Percentiles rank a stretch among this genome's conserved stretches.
phyloP scores from a whole-genome alignment of 2,797 vertebrate species.

The Premnoplex brunnescens region DNA sequence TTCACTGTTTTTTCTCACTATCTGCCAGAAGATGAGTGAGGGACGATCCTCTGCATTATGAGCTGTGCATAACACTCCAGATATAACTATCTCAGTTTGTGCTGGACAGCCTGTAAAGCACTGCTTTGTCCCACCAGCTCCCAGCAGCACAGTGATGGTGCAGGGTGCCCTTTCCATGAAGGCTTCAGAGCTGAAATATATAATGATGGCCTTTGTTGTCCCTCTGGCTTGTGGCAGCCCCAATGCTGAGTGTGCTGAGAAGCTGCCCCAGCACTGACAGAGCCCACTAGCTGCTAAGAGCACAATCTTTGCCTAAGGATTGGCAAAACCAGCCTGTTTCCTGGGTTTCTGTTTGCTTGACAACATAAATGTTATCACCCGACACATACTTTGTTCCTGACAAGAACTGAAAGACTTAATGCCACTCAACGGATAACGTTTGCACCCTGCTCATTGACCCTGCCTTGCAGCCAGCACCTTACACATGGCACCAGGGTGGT shows the following conservation, averaged over 20 bases:
- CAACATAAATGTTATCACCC: not conserved
- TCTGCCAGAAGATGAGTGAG: not conserved
- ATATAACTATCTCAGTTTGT: not conserved
- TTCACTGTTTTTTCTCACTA: not conserved
- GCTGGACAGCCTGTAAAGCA: not conserved
- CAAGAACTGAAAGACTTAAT: not conserved
- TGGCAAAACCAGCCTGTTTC: not conserved
- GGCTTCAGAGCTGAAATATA: not conserved
- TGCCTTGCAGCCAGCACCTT: not conserved
- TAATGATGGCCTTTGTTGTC: not conserved
- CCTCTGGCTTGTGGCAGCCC: not conserved
- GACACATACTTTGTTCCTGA: not conserved
- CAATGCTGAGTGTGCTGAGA: not conserved
- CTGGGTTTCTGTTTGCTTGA: not conserved
- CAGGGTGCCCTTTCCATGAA: not conserved
- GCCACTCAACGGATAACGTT: not conserved
- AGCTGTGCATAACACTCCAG: not conserved
- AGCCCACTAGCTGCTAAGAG: not conserved
- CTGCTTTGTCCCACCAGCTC: not conserved
- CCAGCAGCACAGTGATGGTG: not conserved
- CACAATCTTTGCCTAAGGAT: rapidly evolving
- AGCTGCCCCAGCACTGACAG: not conserved
- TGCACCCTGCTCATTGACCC: not conserved
- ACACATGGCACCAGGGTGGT: rapidly evolving
- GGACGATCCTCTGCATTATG: not conserved